Conservation (phyloP, 2,797 vertebrate genomes). For the Diplodus puntazzo region DNA sequence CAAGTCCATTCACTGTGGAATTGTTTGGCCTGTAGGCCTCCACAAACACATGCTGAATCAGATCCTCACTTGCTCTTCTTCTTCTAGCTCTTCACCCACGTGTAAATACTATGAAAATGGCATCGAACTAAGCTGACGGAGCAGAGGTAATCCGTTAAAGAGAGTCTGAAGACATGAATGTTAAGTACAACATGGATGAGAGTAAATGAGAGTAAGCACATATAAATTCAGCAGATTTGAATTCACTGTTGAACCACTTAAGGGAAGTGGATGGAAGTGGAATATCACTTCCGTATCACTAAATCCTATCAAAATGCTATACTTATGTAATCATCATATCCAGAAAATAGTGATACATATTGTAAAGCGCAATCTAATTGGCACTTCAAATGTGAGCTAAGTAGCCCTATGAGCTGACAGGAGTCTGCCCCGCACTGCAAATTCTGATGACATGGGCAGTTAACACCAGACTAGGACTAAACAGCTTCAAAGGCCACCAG, state of each 20-base stretch:
- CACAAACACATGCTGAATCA: neutral
- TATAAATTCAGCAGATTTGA: slow-evolving; percentile 9
- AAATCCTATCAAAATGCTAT: neutral
- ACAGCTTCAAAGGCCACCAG: too few relatives aligned
- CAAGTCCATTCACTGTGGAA: neutral
- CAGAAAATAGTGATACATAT: neutral
- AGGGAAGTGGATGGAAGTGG: neutral
- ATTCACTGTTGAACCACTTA: neutral
- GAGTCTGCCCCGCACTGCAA: too few relatives aligned
- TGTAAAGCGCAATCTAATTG: too few relatives aligned
- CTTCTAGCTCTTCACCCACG: neutral
- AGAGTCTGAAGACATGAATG: neutral
- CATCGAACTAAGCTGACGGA: neutral
- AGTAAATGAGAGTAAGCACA: neutral
- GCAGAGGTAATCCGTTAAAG: neutral
- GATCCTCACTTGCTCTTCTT: neutral
- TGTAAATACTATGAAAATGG: neutral
- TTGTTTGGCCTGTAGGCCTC: neutral
- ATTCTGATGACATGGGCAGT: too few relatives aligned
- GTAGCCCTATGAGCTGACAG: too few relatives aligned
- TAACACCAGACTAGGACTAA: too few relatives aligned
- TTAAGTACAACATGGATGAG: neutral
- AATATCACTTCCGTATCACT: neutral
- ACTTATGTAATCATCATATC: neutral
- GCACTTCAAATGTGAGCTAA: too few relatives aligned